These are phyloP conservation scores for Therioaphis trifolii DNA, from an alignment of 2,888 invertebrate genomes.

Conservation along the genomic window DNA sequence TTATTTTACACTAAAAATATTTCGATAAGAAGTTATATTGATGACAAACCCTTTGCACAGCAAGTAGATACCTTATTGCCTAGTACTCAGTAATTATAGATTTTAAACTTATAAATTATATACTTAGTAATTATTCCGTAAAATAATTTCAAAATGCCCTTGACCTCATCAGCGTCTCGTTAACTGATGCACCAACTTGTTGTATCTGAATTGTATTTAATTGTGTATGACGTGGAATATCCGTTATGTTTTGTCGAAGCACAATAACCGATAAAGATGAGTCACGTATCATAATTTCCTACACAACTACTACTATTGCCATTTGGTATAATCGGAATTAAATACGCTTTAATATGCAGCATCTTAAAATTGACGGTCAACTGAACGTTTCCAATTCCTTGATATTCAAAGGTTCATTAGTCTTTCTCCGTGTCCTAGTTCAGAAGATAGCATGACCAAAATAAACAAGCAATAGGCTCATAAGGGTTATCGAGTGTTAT, in stretches of 20 bases:
- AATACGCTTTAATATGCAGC: not conserved
- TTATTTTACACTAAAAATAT: conserved; percentile 3
- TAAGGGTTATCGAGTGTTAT: conserved; percentile 2
- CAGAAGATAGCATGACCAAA: conserved; percentile 20
- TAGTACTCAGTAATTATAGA: not conserved
- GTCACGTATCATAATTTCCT: conserved; percentile 45
- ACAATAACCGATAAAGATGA: conserved; percentile 34
- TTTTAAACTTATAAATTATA: not conserved
- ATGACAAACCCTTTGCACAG: too few species aligned
- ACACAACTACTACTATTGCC: not conserved
- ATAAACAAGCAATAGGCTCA: too few species aligned
- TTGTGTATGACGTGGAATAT: conserved; percentile 3
- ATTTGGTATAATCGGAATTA: conserved; percentile 23
- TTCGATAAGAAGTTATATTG: too few species aligned
- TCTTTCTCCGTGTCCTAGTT: conserved; percentile 14
- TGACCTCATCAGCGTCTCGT: not conserved
- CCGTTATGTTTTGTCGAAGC: conserved; percentile 19
- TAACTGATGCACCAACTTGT: not conserved
- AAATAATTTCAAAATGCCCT: conserved; percentile 28
- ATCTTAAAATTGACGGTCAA: not conserved
- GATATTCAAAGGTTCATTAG: conserved; percentile 14
- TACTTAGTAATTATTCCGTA: not conserved
- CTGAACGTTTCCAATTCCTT: not conserved
- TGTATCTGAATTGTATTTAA: conserved; percentile 25
- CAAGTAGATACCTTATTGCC: not conserved